Conservation (phyloP, 2,797 vertebrate genomes). For the Diceros bicornis region DNA sequence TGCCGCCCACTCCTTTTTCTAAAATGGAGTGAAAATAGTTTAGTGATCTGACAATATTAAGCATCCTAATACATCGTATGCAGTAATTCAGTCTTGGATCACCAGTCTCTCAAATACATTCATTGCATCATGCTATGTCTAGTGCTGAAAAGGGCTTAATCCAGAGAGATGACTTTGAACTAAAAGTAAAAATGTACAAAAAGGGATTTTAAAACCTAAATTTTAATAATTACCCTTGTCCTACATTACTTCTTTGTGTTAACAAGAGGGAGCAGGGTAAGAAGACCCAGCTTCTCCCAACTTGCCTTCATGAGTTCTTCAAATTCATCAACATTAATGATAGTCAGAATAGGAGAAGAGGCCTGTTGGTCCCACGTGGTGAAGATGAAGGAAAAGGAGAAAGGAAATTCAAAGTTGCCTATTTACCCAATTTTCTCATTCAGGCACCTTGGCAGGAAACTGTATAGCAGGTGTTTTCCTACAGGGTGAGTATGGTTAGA, state of each 20-base stretch:
- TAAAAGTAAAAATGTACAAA: conserved; percentile 21
- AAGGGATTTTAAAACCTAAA: not conserved
- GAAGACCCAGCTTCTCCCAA: not conserved
- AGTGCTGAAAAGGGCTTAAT: not conserved
- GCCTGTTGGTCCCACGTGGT: not conserved
- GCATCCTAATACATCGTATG: not conserved
- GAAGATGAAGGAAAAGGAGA: not conserved
- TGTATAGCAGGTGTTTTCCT: not conserved
- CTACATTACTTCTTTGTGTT: not conserved
- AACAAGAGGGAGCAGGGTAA: not conserved
- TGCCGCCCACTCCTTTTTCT: not conserved
- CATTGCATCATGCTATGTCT: not conserved
- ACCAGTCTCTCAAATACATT: not conserved
- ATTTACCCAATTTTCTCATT: not conserved
- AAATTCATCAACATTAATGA: not conserved
- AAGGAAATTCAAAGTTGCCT: not conserved
- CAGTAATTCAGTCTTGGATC: not conserved
- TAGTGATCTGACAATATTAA: not conserved
- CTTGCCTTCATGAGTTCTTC: not conserved
- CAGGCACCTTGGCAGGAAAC: not conserved
- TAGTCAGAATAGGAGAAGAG: not conserved
- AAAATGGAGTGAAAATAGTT: not conserved
- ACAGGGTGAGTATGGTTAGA: too few relatives aligned
- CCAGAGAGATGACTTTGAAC: not conserved
- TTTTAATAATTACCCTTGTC: not conserved